Percentiles rank a stretch among this genome's conserved stretches.
phyloP scores from a whole-genome alignment of 2,113 vertebrate genomes.

The Zootoca vivipara region DNA sequence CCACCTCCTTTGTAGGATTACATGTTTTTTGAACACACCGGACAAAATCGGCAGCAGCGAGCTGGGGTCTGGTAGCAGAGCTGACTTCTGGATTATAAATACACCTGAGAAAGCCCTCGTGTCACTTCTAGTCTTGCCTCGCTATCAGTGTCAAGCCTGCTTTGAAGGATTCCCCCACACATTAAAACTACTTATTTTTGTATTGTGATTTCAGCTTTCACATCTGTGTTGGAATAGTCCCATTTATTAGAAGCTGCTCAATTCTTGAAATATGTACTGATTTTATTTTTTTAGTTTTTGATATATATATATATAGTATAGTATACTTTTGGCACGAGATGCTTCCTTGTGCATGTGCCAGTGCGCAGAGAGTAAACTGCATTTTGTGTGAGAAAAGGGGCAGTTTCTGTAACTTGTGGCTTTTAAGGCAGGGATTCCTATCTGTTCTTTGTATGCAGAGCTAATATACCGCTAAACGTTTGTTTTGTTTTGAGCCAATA shows the following conservation, averaged over 20 bases:
- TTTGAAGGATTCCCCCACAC: neutral
- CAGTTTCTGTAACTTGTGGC: neutral
- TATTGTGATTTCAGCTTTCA: neutral
- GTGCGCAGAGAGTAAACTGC: no score
- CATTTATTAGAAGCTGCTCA: neutral
- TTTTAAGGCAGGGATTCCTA: neutral
- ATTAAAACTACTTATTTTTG: neutral
- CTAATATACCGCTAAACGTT: no score
- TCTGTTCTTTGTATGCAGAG: neutral
- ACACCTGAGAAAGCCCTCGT: neutral
- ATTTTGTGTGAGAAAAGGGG: neutral
- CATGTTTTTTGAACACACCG: slow-evolving; percentile 21
- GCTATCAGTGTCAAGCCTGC: neutral
- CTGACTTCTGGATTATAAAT: neutral
- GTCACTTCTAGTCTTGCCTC: neutral
- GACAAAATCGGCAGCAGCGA: neutral
- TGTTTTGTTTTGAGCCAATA: no score
- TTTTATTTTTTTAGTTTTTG: neutral
- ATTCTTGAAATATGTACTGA: neutral
- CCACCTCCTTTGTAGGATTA: neutral
- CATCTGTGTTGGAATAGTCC: neutral
- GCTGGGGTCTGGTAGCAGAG: neutral
- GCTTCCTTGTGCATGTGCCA: neutral
- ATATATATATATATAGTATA: neutral
- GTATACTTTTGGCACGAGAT: neutral